Conservation (phyloP, 1,140 invertebrate genomes). For the Maniola jurtina region DNA sequence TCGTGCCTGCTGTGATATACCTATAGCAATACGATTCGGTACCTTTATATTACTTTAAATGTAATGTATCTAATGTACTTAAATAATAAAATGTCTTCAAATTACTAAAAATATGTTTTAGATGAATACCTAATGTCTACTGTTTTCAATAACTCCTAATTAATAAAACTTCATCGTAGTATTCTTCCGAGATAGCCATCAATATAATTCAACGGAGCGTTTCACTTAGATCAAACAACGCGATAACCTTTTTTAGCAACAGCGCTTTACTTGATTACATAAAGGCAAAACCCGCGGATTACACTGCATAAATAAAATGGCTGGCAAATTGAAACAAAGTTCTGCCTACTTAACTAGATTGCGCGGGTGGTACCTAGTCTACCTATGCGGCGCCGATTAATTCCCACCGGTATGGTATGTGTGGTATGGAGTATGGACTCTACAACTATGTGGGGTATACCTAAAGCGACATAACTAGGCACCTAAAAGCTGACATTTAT, state of each 20-base stretch:
- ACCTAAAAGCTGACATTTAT: not conserved
- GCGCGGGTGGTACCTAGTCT: slow-evolving; percentile 4
- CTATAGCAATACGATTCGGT: too few species aligned
- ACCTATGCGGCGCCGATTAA: slow-evolving; percentile 14
- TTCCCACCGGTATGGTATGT: slow-evolving; percentile 12
- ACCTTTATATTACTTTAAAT: too few species aligned
- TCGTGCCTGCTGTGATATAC: too few species aligned
- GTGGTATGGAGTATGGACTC: too few species aligned
- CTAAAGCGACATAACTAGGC: too few species aligned
- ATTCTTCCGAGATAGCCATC: not conserved
- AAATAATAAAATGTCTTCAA: too few species aligned
- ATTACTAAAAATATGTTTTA: not conserved
- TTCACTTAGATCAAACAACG: slow-evolving; percentile 6
- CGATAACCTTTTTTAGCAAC: slow-evolving; percentile 5
- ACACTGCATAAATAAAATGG: slow-evolving; percentile 18
- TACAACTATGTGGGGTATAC: not conserved
- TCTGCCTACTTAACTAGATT: slow-evolving; percentile 14
- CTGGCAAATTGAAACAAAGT: slow-evolving; percentile 19
- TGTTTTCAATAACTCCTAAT: not conserved
- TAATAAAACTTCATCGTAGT: not conserved
- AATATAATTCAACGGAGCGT: not conserved
- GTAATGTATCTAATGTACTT: not conserved
- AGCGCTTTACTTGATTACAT: slow-evolving; percentile 19
- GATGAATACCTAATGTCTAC: not conserved
- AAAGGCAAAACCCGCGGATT: slow-evolving; percentile 16